These are phyloP conservation scores for Poecilia gillii DNA, from an alignment of 2,797 vertebrate genomes.

Conservation along the genomic window DNA sequence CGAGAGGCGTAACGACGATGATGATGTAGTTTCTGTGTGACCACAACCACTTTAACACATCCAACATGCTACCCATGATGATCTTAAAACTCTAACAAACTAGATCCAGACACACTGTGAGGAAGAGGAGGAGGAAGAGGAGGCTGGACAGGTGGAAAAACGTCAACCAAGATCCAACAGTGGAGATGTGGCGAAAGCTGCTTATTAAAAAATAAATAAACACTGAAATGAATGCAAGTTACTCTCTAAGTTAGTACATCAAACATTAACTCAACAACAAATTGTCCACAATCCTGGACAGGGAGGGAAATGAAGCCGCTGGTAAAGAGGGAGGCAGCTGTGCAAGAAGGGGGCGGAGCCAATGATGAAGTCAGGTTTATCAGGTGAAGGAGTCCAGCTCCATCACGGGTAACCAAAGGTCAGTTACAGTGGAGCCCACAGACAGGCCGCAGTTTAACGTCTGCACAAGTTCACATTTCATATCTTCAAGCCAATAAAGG, in stretches of 20 bases:
- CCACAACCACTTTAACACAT: constrained; percentile 74
- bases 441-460: not conserved
- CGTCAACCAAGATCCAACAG: not conserved
- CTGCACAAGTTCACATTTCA: not conserved
- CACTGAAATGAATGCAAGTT: constrained; percentile 8
- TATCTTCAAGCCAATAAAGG: not conserved
- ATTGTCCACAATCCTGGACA: constrained; percentile 27
- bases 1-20: constrained; percentile 75
- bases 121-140: not conserved
- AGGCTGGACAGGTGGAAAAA: not conserved
- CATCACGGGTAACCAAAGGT: constrained; percentile 41
- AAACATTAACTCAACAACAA: constrained; percentile 77
- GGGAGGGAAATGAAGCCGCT: constrained; percentile 10
- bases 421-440: not conserved
- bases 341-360: constrained; percentile 5
- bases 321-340: constrained; percentile 21
- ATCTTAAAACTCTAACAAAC: not conserved
- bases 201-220: constrained; percentile 1
- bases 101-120: not conserved
- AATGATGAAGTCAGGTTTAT: constrained; percentile 36
- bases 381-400: constrained; percentile 10
- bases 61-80: constrained; percentile 67
- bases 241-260: constrained; percentile 48
- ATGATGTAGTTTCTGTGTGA: constrained; percentile 86
- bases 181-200: constrained; percentile 14